Evolutionary conservation across 30 jellyfish, hydroid and myxozoan genomes (phyloP).

Genomic region (Rhopilema esculentum): DNA sequence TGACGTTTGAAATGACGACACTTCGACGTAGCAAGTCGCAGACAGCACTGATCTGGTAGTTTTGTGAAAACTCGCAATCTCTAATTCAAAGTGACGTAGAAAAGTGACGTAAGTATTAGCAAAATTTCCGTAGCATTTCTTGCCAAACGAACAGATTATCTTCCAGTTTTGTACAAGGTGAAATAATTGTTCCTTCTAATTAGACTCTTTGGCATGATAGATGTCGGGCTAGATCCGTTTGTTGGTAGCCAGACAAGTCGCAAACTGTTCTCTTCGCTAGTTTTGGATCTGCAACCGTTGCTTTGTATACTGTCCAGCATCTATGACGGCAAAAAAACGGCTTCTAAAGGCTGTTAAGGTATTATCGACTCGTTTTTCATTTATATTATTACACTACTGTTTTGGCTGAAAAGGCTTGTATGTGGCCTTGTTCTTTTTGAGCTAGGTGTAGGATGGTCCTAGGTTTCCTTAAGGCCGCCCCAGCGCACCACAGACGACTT

Average conservation of each 20-base stretch:
- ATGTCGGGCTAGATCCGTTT: background rate
- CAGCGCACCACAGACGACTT: background rate
- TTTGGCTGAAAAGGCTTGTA: background rate
- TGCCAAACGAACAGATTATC: conserved; percentile 5
- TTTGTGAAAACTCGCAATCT: conserved; percentile 33
- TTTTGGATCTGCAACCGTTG: background rate
- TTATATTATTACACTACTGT: background rate
- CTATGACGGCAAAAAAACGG: background rate
- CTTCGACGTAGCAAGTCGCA: conserved; percentile 72
- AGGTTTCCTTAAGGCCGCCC: background rate
- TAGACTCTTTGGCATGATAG: background rate
- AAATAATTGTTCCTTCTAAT: background rate
- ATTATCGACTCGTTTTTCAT: background rate
- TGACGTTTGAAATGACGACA: conserved; percentile 82
- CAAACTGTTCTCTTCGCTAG: background rate
- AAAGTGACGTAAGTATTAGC: conserved; percentile 84
- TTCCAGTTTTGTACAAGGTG: background rate
- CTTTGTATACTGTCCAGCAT: background rate
- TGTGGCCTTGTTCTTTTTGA: background rate
- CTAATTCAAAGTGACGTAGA: conserved; percentile 81
- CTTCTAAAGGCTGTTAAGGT: background rate
- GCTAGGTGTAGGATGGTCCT: background rate
- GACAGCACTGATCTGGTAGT: conserved; percentile 37
- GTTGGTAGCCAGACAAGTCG: background rate
- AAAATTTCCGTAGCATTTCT: conserved; percentile 38